Evolutionary conservation across 2,797 vertebrate genomes (phyloP), one percentile per base, ranked within the genome.

Genomic region (Enteromius paludinosus): DNA sequence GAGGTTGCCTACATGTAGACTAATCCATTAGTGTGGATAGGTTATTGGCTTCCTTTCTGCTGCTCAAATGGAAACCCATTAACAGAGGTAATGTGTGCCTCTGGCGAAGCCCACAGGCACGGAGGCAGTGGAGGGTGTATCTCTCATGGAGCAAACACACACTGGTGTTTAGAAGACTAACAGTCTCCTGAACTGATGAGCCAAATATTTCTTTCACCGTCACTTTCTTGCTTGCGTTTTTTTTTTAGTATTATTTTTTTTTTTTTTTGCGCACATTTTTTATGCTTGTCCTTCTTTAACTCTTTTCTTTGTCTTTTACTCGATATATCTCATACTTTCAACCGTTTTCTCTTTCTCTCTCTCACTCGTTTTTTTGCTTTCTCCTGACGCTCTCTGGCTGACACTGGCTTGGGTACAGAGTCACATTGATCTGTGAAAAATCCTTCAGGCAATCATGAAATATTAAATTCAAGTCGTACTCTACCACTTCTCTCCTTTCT

Each of bases 401-500:
- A 96, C 93, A 94, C 95, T 95, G 94, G 95, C 96, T 94, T 93
- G 91, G 88, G 95, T 95, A 94, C 95, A 95, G 87, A 95, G 95
- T 95, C 95, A 92, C 95, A 96, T 96, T 96, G 96, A 96, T 96
- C 96, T 96, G 95, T 93, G 94, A 95, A 88, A 95, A 96, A 92
- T 96, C 85, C 95, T 94, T 94, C 94, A 95, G 96, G 95, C 95
- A 93, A 96, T 96, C 95, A 96, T 96, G 95, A 96, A 96, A 96
- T 96, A 96, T 96, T 96, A 96, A 96, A 96, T 93, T 94, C 95
- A 94, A 96, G 96, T 95, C 95, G 94, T 94, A 96, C 94, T 95
- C 96, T 95, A 93, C 94, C 94, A 94, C 91, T 96, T 95, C 95
- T 94, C 95, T 96, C 79, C 84, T 82, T 83, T 71, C 41, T 82